Base-by-base conservation (phyloP, 2,888 invertebrate genomes). In the Papilio elwesi region DNA sequence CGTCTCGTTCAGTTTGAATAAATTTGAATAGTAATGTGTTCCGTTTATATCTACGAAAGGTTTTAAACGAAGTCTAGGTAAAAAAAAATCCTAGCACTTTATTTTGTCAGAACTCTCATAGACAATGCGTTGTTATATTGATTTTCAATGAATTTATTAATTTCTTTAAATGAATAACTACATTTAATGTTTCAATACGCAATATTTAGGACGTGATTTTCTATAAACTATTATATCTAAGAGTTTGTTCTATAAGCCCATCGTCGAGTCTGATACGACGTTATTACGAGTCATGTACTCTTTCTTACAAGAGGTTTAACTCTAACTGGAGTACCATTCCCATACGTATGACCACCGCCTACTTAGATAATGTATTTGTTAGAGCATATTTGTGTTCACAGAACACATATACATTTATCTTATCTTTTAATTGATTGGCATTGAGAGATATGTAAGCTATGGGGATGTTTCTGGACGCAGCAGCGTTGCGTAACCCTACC, bases 401-500 rank as follows among this genome's bases (percentile, higher is more conserved):
- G n/a, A 62, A 43, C 59, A 62, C 10, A n/a, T 59, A 53, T 68
- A 53, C 47, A 68, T 68, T 48, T 57, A 57, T 68, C 9, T 26
- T 64, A 26, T 49, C 26, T 64, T 64, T 48, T 64, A 64, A 64
- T 49, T 43, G 12, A 11, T 43, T 43, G 8, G n/a, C 78, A 78
- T 78, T 74, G 79, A 77, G 81, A 77, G 69, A 78, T 82, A 77
- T 79, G 69, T 73, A 79, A 76, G 78, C 78, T 78, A 79, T 79
- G 75, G 66, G 79, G 85, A 85, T 87, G 87, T 86, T 87, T 87
- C 86, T 86, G 83, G 85, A 88, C 84, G 83, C 85, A 85, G 85
- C 77, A 76, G 77, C 82, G 85, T 90, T 91, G 89, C 89, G 90
- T 92, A 91, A 92, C 87, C 83, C 75, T 79, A 83, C 85, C 80